phyloP scores from a whole-genome alignment of 2,797 vertebrate species.

The Mus caroli region DNA sequence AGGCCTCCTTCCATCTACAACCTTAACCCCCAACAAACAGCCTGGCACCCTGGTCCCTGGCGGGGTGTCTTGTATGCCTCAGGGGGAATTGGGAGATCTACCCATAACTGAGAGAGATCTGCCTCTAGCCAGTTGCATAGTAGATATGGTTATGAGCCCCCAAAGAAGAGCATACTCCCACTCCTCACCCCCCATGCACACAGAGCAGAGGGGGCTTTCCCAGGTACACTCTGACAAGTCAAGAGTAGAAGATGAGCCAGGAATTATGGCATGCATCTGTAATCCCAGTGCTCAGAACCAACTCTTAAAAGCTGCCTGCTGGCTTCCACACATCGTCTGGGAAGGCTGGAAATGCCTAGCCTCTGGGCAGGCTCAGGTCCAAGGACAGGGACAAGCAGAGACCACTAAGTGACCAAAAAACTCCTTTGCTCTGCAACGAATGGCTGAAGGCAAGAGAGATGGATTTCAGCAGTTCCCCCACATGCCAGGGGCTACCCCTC shows the following conservation, averaged over 20 bases:
- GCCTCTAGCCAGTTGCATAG: neutral
- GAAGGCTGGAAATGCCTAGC: neutral
- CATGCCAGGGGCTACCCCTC: neutral
- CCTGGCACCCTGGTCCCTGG: neutral
- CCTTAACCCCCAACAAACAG: neutral
- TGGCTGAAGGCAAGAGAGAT: too few relatives aligned
- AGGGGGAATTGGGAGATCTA: neutral
- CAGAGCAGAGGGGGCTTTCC: neutral
- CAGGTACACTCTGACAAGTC: neutral
- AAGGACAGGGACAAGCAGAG: neutral
- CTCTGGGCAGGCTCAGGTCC: neutral
- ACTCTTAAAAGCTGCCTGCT: neutral
- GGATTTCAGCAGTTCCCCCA: neutral
- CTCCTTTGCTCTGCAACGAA: neutral
- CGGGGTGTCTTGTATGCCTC: neutral
- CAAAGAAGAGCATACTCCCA: neutral
- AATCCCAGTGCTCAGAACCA: neutral
- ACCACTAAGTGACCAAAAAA: neutral
- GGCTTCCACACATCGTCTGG: neutral
- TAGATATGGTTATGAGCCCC: neutral
- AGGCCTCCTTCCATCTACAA: neutral
- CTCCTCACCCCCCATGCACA: too few relatives aligned
- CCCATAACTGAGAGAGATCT: neutral
- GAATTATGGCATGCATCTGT: rapidly evolving
- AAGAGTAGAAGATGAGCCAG: neutral